Conservation (phyloP, 2,797 vertebrate species). For the Paedocypris micromegethes region DNA sequence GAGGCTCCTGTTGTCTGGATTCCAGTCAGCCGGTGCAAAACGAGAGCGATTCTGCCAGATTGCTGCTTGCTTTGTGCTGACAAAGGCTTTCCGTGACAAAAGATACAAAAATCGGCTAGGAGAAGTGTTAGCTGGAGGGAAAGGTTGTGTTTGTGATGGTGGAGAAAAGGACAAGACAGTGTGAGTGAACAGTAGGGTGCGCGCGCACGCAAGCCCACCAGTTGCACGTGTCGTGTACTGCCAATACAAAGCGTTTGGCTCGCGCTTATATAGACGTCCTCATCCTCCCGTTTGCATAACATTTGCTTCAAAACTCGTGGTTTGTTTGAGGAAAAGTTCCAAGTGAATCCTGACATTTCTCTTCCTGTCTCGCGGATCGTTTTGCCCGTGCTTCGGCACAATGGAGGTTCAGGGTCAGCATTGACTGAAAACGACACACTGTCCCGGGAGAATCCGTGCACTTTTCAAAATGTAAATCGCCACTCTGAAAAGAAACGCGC, state of each 20-base stretch:
- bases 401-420: constrained; percentile 72
- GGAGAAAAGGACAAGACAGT: constrained; percentile 7
- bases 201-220: constrained; percentile 20
- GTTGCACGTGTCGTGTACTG: constrained; percentile 4
- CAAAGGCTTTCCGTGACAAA: constrained; percentile 51
- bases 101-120: constrained; percentile 55
- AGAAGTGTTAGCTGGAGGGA: constrained; percentile 59
- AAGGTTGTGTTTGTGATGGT: constrained; percentile 50
- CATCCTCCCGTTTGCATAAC: constrained; percentile 23
- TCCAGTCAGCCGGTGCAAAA: constrained; percentile 42
- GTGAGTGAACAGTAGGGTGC: constrained; percentile 39
- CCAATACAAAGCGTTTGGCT: not conserved
- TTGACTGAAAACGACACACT: constrained; percentile 68
- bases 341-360: constrained; percentile 28
- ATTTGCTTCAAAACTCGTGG: not conserved
- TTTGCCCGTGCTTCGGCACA: constrained; percentile 54
- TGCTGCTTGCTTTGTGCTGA: constrained; percentile 61
- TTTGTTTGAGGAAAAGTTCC: constrained; percentile 23
- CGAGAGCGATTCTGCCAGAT: constrained; percentile 42
- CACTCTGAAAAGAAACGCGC: constrained; percentile 34
- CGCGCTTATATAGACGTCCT: not conserved
- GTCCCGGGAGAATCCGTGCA: constrained; percentile 63
- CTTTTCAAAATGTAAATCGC: constrained; percentile 76
- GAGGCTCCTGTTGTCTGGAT: constrained; percentile 32
- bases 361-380: constrained; percentile 46